phyloP scores from a whole-genome alignment of 2,113 vertebrate species.

The Nettapus auritus region DNA sequence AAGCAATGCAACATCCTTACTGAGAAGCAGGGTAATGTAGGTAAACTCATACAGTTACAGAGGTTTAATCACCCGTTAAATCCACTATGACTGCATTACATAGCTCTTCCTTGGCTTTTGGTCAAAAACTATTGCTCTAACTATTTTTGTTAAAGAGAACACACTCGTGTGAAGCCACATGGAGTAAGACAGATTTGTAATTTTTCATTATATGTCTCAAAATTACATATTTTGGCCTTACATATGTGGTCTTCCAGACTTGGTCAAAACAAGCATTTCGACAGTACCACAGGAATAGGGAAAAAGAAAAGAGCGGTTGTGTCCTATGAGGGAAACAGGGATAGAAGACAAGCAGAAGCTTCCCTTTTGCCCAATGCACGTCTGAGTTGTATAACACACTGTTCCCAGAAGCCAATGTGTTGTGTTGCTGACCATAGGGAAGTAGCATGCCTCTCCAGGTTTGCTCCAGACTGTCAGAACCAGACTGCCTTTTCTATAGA shows the following conservation, averaged over 20 bases:
- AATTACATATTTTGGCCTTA: neutral
- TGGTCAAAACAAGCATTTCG: neutral
- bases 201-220: neutral
- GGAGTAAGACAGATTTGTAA: neutral
- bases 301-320: neutral
- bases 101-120: neutral
- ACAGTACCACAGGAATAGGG: neutral
- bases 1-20: neutral
- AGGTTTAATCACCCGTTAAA: neutral
- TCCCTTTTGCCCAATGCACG: neutral
- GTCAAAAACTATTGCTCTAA: neutral
- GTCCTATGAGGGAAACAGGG: neutral
- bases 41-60: neutral
- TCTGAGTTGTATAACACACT: neutral
- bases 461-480: neutral
- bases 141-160: neutral
- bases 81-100: neutral
- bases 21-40: neutral
- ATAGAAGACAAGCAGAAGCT: neutral
- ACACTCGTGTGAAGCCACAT: rapidly evolving
- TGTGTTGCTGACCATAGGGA: neutral
- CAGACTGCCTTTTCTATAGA: neutral
- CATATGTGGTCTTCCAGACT: neutral
- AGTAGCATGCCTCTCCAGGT: neutral
- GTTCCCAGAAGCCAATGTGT: neutral